These are phyloP conservation scores for Luehdorfia chinensis DNA, from an alignment of 1,140 invertebrate genomes.

Conservation along the genomic window DNA sequence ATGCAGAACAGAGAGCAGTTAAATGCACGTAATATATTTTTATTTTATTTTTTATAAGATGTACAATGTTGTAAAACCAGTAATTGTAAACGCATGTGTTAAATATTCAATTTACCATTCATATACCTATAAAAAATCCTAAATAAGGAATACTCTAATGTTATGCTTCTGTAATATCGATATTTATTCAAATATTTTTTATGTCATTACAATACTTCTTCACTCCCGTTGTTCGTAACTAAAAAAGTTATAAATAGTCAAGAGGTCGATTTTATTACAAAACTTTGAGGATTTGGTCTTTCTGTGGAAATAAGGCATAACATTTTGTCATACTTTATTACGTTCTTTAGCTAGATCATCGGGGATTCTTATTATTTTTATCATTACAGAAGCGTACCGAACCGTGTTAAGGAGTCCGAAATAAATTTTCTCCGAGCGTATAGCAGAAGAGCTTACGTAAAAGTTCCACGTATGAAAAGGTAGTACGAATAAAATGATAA, in stretches of 20 bases:
- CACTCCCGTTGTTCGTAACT: background rate
- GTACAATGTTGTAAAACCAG: no score
- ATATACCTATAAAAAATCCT: no score
- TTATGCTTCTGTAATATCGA: no score
- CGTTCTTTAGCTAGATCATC: slow-evolving; percentile 14
- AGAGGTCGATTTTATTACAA: slow-evolving; percentile 8
- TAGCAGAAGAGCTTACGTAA: slow-evolving; percentile 63
- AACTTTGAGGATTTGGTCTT: slow-evolving; percentile 13
- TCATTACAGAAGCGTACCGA: slow-evolving; percentile 36
- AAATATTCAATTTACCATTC: no score
- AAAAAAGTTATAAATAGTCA: slow-evolving; percentile 9
- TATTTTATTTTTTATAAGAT: no score
- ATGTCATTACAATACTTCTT: no score
- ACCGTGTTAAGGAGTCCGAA: slow-evolving; percentile 49
- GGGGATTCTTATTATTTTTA: slow-evolving; percentile 37
- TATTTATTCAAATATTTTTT: no score
- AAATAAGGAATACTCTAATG: no score
- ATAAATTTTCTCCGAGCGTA: slow-evolving; percentile 57
- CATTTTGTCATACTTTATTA: slow-evolving; percentile 14
- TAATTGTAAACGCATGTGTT: no score
- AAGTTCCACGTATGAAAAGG: slow-evolving; percentile 68
- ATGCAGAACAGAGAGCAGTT: no score
- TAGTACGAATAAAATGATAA: slow-evolving; percentile 22
- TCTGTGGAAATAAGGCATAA: slow-evolving; percentile 10
- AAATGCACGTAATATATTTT: no score